Evolutionary conservation across 2,797 vertebrate genomes (phyloP).

Genomic region (Fringilla coelebs): DNA sequence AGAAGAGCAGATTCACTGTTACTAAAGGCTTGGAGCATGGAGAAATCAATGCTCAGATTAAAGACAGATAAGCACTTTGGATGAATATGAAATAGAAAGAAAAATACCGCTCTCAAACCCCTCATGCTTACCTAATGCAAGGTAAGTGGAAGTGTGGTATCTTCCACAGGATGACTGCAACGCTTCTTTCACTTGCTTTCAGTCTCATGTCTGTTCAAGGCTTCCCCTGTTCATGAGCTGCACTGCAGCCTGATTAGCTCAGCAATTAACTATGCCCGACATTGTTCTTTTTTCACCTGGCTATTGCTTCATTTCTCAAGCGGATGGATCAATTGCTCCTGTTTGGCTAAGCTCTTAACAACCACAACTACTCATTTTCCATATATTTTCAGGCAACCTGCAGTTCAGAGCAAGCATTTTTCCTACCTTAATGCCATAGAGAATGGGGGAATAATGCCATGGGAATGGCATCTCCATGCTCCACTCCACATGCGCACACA

Average conservation of each 20-base stretch:
- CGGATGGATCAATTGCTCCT: not conserved
- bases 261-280: not conserved
- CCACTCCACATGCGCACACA: accelerated
- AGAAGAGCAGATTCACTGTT: not conserved
- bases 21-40: not conserved
- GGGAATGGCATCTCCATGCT: not conserved
- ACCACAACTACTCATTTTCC: not conserved
- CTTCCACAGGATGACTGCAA: not conserved
- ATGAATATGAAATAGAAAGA: not conserved
- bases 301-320: not conserved
- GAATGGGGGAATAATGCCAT: not conserved
- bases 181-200: not conserved
- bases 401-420: not conserved
- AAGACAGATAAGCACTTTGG: not conserved
- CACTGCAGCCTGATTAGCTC: not conserved
- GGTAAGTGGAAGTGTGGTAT: not conserved
- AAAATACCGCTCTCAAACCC: not conserved
- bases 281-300: not conserved
- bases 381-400: not conserved
- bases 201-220: not conserved
- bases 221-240: not conserved
- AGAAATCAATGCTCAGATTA: not conserved
- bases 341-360: not conserved
- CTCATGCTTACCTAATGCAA: not conserved
- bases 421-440: not conserved